Evolutionary conservation across 2,797 vertebrate genomes (phyloP), one percentile per base, ranked within the genome.

Genomic region (Gambusia yucatana): DNA sequence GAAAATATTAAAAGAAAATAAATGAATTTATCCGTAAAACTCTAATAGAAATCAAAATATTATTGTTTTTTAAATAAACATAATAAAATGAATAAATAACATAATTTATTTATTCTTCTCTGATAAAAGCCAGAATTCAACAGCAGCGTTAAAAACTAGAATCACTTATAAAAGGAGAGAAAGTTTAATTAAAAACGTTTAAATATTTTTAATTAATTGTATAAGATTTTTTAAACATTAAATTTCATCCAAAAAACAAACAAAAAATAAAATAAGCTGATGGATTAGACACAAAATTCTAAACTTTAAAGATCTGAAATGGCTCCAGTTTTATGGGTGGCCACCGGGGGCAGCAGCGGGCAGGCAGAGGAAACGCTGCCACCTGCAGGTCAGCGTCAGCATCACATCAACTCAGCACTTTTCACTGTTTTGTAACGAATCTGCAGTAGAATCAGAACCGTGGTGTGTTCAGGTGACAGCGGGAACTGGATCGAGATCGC

Each of bases 401-500:
- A 50, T 50, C 48, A 22, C 48, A 50, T 50, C 20, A 48, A 47
- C 16, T 47, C 46, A 20, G 3, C 6, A 0, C 20, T 50, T 50
- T 7, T 50, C 47, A 50, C 47, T 50, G 17, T 50, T 50, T 48
- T 50, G 47, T 50, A 50, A 22, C 2, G 17, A 20, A 48, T 48
- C 47, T 7, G 17, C 48, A 50, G 48, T 50, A 50, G 48, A 50
- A 50, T 50, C 48, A 8, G 47, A 50, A 50, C 48, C 20, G 20
- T 50, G 48, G 13, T 88, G 77, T 84, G 63, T 8, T 63, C 91
- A 98, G 97, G 97, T 47, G 97, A 97, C 95, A 98, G 97, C 0
- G 97, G 97, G 8, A 98, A 98, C 95, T 98, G 97, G 97, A 96
- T 98, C 0, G 97, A 98, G 94, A 98, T 98, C 0, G 97, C 97